Evolutionary conservation across 1,140 invertebrate genomes (phyloP).

Genomic region (Tribolium castaneum): DNA sequence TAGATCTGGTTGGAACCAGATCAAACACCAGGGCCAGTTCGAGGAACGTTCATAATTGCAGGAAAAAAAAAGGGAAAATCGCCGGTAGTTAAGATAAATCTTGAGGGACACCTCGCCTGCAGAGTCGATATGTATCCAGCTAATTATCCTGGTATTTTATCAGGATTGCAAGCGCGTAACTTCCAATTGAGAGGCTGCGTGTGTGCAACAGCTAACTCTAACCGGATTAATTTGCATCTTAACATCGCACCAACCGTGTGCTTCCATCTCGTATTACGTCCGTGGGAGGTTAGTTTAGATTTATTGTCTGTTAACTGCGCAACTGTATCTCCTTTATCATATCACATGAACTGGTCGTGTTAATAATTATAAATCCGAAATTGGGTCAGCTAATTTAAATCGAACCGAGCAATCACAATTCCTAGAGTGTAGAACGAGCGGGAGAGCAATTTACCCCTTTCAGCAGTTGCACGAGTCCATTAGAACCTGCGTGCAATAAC

Average conservation of each 20-base stretch:
- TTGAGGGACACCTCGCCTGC: not conserved
- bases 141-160: conserved; percentile 18
- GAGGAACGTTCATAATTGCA: not conserved
- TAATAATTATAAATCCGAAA: conserved; percentile 15
- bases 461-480: conserved; percentile 17
- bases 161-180: not conserved
- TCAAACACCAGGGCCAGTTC: not conserved
- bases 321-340: conserved; percentile 27
- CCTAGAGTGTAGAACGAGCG: not conserved
- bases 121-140: not conserved
- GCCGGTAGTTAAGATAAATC: not conserved
- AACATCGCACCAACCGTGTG: conserved; percentile 33
- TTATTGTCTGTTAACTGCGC: conserved; percentile 31
- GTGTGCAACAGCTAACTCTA: not conserved
- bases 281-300: conserved; percentile 29
- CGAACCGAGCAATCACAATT: conserved; percentile 12
- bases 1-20: not conserved
- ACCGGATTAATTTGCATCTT: conserved; percentile 41
- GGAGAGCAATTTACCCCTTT: conserved; percentile 16
- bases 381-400: conserved; percentile 20
- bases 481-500: conserved; percentile 15
- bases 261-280: conserved; percentile 24
- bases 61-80: not conserved
- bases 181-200: conserved; percentile 20
- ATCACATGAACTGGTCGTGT: conserved; percentile 6